phyloP scores from a whole-genome alignment of 1,140 invertebrate species.

The Musca domestica region DNA sequence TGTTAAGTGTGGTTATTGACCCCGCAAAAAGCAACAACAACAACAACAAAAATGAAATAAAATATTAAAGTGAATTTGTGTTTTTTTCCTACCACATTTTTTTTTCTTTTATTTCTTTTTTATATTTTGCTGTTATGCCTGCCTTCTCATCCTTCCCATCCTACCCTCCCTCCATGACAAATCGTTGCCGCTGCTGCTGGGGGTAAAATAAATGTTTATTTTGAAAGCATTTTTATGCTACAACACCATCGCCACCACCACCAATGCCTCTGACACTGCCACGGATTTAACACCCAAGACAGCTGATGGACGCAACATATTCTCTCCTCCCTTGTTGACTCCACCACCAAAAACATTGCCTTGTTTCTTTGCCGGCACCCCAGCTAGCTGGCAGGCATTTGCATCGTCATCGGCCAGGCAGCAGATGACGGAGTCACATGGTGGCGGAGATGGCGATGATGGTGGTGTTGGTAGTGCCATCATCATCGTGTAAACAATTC shows the following conservation, averaged over 20 bases:
- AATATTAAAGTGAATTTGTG: background rate
- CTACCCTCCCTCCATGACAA: too few species aligned
- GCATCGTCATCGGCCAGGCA: too few species aligned
- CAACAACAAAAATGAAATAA: too few species aligned
- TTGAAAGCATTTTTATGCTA: background rate
- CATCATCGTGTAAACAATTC: slow-evolving; percentile 17
- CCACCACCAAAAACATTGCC: too few species aligned
- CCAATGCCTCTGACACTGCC: background rate
- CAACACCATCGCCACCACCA: background rate
- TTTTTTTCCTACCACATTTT: background rate
- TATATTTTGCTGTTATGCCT: background rate
- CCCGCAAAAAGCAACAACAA: background rate
- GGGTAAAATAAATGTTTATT: background rate
- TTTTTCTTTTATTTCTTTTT: background rate
- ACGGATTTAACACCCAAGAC: background rate
- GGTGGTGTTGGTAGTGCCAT: background rate
- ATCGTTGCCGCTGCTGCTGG: too few species aligned
- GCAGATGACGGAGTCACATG: too few species aligned
- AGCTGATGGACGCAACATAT: background rate
- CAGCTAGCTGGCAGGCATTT: too few species aligned
- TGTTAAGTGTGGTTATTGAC: slow-evolving; percentile 16
- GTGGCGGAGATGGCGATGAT: too few species aligned
- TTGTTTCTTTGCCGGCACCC: too few species aligned
- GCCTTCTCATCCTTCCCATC: background rate
- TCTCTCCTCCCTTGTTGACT: too few species aligned